Conservation (phyloP, 2,888 invertebrate genomes). For the Alviniconcha strummeri region DNA sequence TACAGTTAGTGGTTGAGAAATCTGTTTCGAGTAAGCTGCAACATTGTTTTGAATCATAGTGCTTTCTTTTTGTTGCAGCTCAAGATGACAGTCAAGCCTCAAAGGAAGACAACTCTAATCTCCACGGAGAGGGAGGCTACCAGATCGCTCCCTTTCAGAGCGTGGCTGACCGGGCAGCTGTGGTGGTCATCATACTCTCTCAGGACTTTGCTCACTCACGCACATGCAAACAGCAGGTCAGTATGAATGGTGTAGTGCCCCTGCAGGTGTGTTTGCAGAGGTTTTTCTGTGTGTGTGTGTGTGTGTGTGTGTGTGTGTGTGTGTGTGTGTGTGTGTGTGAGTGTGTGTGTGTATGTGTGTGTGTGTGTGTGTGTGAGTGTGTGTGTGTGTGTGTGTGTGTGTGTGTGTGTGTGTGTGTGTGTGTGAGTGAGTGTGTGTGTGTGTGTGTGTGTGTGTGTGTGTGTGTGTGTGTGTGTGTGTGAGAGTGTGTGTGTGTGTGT, state of each 20-base stretch:
- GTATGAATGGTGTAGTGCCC: not conserved
- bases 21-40: too few relatives aligned
- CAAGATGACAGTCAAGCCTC: not conserved
- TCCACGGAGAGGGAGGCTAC: not conserved
- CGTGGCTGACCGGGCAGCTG: constrained; percentile 69
- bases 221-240: constrained; percentile 68
- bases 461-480: too few relatives aligned
- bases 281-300: too few relatives aligned
- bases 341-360: too few relatives aligned
- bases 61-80: not conserved
- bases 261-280: too few relatives aligned
- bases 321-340: too few relatives aligned
- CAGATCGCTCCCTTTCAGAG: constrained; percentile 61
- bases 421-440: not conserved
- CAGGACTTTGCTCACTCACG: constrained; percentile 63
- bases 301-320: too few relatives aligned
- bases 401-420: not conserved
- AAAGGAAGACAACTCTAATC: not conserved
- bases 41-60: too few relatives aligned
- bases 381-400: not conserved
- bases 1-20: too few relatives aligned
- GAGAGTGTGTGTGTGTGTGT: too few relatives aligned
- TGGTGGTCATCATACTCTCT: constrained; percentile 68
- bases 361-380: not conserved
- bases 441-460: too few relatives aligned